Evolutionary conservation across 2,888 invertebrate genomes (phyloP), one percentile per base, ranked within the genome.

Genomic region (Pteria penguin): DNA sequence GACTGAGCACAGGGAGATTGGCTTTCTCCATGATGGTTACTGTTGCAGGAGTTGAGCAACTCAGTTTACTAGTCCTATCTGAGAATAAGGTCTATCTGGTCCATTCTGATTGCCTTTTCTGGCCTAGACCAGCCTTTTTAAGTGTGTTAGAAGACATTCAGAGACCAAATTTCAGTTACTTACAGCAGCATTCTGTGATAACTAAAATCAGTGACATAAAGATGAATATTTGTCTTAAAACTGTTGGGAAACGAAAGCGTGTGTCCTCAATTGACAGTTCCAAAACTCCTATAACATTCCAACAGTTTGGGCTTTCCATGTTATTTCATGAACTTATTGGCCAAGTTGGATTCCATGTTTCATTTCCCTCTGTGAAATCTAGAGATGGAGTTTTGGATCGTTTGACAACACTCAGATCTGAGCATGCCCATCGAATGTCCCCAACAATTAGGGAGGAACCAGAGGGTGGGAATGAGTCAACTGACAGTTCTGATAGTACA

Each of bases 51-150:
- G 69, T 78, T 4, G 79, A 81, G 3, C 66, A 67, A 31, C 68
- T 82, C 5, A 82, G 84, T 66, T 79, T 86, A 72, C 80, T 90
- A 29, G 85, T 90, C 4, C 68, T 91, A 69, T 90, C 90, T 24
- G 86, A 88, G 60, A 84, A 88, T 66, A 80, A 81, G 67, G 84
- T 91, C 22, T 90, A 89, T 78, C 82, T 90, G 8, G 71, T 91
- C 24, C 87, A 88, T 26, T 60, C 76, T n/a, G 83, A 84, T 52
- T 87, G 84, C 61, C 79, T 87, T 8, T 84, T 87, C 54, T 89
- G 86, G 84, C 90, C 90, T 0, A 86, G 85, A 67, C 86, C 90
- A 5, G 85, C 88, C n/a, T 91, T 87, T 79, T 86, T 88, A 32
- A 77, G 82, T 32, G 75, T 79, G 8, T 76, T 85, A 4, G 86